Base-by-base conservation (phyloP, 2,797 vertebrate genomes). In the Podargus strigoides region DNA sequence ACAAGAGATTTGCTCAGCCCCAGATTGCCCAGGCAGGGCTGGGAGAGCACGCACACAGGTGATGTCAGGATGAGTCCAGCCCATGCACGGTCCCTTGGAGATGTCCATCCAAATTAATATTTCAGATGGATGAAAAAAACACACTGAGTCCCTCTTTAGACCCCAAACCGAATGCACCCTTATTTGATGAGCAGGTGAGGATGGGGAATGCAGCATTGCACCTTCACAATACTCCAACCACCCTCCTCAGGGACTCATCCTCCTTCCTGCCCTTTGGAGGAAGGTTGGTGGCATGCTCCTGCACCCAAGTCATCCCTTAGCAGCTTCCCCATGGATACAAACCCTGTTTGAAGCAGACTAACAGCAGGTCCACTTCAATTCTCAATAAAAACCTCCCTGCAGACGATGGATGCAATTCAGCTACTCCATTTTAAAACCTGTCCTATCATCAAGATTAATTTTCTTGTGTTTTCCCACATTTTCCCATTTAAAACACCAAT, bases 81-180 rank as follows among this genome's bases (percentile, higher is more conserved):
- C 32, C 0, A 0, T 30, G 9, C 37, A 16, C 15, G 42, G 21
- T 13, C 37, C 17, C 32, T 11, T 52, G 58, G 56, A 50, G 27
- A 12, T 8, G 20, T 19, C 41, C 62, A 17, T 55, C 17, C 28
- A 30, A 82, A 93, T 12, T 7, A 41, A 34, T 1, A 0, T 12
- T 62, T 76, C 30, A 28, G 12, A 26, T 0, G 21, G 20, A 12
- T 47, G 42, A 44, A 69, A 68, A 69, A 47, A 76, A 28, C 22
- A 20, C 28, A 24, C 18, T 1, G 0, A n/a, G 36, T 13, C 9
- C 12, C 26, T 60, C 34, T 17, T 39, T 11, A 68, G 81, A 50
- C 24, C 34, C n/a, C 60, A 42, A 13, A 30, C 1, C 0, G 1
- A 28, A 18, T 0, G 1, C 1, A 9, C 3, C 23, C 36, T 11